These are phyloP conservation scores for Ageneiosus marmoratus DNA, from an alignment of 2,113 vertebrate species.

Conservation along the genomic window DNA sequence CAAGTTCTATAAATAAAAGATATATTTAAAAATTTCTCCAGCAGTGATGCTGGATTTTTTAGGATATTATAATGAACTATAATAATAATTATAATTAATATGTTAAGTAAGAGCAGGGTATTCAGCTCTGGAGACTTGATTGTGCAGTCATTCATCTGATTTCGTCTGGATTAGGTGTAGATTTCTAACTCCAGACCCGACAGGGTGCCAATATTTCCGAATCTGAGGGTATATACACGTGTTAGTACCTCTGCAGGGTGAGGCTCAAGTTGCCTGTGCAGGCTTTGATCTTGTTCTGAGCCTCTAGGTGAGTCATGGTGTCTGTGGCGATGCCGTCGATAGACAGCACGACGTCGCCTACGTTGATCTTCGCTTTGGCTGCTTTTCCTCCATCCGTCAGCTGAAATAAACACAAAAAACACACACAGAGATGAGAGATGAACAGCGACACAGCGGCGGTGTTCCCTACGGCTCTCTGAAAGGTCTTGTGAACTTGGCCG, in stretches of 20 bases:
- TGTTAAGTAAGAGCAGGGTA: not conserved
- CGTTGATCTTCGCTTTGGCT: constrained; percentile 81
- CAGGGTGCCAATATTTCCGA: not conserved
- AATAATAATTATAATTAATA: too few species aligned
- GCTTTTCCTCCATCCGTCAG: constrained; percentile 93
- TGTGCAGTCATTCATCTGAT: not conserved
- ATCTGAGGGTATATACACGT: not conserved
- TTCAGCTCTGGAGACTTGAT: not conserved
- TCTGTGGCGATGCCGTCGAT: constrained; percentile 89
- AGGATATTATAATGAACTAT: not conserved
- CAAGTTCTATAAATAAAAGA: not conserved
- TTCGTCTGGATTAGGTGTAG: not conserved
- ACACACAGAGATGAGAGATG: constrained; percentile 38
- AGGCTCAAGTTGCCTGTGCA: constrained; percentile 85
- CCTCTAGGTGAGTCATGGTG: constrained; percentile 94
- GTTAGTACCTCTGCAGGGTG: constrained; percentile 87
- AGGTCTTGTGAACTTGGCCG: not conserved
- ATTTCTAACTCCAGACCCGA: too few species aligned
- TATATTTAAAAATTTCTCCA: too few species aligned
- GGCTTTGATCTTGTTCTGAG: constrained; percentile 97
- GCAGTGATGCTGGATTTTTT: not conserved
- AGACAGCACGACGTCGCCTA: constrained; percentile 90
- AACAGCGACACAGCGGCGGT: not conserved
- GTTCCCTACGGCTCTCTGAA: not conserved
- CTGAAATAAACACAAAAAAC: constrained; percentile 65